Evolutionary conservation across 2,113 vertebrate species (phyloP).

Genomic region (Petaurus breviceps): DNA sequence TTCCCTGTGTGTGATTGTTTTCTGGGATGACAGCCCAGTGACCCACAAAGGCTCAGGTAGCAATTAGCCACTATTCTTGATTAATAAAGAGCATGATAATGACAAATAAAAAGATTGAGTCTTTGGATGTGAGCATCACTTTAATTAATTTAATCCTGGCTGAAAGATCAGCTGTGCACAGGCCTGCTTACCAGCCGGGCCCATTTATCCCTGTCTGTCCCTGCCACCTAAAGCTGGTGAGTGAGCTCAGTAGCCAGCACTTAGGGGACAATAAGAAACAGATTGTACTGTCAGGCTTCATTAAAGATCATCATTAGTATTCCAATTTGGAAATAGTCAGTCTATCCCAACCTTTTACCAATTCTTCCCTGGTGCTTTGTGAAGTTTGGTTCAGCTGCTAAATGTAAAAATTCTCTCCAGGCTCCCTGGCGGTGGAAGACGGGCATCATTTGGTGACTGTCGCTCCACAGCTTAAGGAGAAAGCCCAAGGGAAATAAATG

Average conservation of each 20-base stretch:
- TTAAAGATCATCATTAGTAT: conserved; percentile 99
- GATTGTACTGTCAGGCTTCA: conserved; percentile 99
- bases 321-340: conserved; percentile 90
- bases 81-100: conserved; percentile 87
- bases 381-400: conserved; percentile 87
- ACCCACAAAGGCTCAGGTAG: conserved; percentile 80
- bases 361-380: conserved; percentile 84
- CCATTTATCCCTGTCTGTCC: conserved; percentile 84
- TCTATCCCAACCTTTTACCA: conserved; percentile 83
- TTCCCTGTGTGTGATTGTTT: conserved; percentile 25
- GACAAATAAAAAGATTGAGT: conserved; percentile 87
- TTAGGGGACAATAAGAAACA: conserved; percentile 97
- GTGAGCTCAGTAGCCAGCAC: conserved; percentile 90
- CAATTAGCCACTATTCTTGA: conserved; percentile 87
- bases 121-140: conserved; percentile 85
- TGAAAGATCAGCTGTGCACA: conserved; percentile 92
- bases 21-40: conserved; percentile 28
- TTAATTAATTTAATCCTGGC: conserved; percentile 98
- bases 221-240: conserved; percentile 84
- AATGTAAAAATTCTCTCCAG: conserved; percentile 70
- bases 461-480: conserved; percentile 79
- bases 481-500: conserved; percentile 73
- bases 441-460: conserved; percentile 82
- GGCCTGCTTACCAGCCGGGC: conserved; percentile 86
- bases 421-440: conserved; percentile 63